phyloP scores from a whole-genome alignment of 2,113 vertebrate genomes.

The Hoplias malabaricus region DNA sequence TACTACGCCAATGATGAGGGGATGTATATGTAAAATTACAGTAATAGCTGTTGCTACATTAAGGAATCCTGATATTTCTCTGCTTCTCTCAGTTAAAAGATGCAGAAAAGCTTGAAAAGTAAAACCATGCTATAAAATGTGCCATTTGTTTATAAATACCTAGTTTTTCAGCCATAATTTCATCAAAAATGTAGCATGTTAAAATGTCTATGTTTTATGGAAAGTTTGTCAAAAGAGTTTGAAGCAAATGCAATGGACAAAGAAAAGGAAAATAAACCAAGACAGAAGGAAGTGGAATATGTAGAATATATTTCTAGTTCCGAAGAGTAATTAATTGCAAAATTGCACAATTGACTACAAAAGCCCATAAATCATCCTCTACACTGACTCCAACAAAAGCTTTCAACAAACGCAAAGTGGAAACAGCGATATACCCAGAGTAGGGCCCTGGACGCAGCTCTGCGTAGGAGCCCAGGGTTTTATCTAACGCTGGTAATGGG shows the following conservation, averaged over 20 bases:
- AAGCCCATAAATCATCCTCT: conserved; percentile 47
- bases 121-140: too few species aligned
- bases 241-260: background rate
- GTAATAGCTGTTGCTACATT: background rate
- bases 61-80: background rate
- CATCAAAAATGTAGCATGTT: too few species aligned
- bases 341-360: conserved; percentile 29
- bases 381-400: conserved; percentile 14
- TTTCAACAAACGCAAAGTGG: background rate
- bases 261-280: background rate
- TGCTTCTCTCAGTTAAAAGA: background rate
- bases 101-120: background rate
- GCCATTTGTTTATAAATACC: too few species aligned
- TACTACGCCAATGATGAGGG: background rate
- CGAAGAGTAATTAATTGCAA: conserved; percentile 2
- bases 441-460: conserved; percentile 51
- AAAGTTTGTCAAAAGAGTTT: too few species aligned
- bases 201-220: background rate
- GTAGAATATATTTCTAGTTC: background rate
- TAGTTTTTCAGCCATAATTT: too few species aligned
- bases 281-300: background rate
- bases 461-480: conserved; percentile 37
- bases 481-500: conserved; percentile 64
- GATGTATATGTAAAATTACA: background rate
- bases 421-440: conserved; percentile 11